phyloP scores from a whole-genome alignment of 2,888 invertebrate genomes.

The Eupithecia inturbata region DNA sequence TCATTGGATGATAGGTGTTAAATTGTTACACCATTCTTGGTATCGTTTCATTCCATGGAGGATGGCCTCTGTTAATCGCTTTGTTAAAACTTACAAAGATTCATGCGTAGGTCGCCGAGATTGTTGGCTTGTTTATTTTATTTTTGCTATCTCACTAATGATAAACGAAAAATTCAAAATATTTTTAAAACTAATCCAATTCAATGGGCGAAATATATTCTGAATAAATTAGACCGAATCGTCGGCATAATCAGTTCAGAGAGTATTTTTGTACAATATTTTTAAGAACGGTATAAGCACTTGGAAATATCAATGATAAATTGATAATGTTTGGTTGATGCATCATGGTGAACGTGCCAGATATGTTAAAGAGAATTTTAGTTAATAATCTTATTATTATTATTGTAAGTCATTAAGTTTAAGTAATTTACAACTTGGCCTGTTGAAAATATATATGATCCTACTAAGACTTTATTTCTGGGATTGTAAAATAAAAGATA shows the following conservation, averaged over 20 bases:
- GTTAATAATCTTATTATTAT: slow-evolving; percentile 84
- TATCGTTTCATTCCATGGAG: slow-evolving; percentile 44
- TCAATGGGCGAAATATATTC: slow-evolving; percentile 71
- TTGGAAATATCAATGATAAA: slow-evolving; percentile 75
- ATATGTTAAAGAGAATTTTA: slow-evolving; percentile 83
- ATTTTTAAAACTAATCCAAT: slow-evolving; percentile 50
- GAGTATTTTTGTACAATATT: slow-evolving; percentile 84
- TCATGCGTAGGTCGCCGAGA: slow-evolving; percentile 24
- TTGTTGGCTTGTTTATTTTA: slow-evolving; percentile 36
- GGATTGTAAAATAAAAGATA: slow-evolving; percentile 84
- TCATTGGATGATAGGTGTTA: slow-evolving; percentile 27
- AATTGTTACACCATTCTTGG: slow-evolving; percentile 38
- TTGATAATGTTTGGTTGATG: slow-evolving; percentile 79
- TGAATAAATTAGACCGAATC: slow-evolving; percentile 66
- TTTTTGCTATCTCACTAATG: slow-evolving; percentile 73
- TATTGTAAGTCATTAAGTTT: slow-evolving; percentile 84
- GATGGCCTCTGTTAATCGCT: slow-evolving; percentile 32
- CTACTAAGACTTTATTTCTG: slow-evolving; percentile 82
- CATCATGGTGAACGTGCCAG: slow-evolving; percentile 81
- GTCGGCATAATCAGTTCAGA: slow-evolving; percentile 74
- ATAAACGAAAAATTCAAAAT: slow-evolving; percentile 61
- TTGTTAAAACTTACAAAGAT: slow-evolving; percentile 42
- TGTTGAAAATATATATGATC: slow-evolving; percentile 84
- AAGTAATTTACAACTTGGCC: slow-evolving; percentile 84
- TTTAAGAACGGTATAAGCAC: slow-evolving; percentile 79